Percentiles rank a stretch among this genome's conserved stretches.
Conservation (phyloP, 2,113 vertebrate genomes). For the Brachyhypopomus gauderio region DNA sequence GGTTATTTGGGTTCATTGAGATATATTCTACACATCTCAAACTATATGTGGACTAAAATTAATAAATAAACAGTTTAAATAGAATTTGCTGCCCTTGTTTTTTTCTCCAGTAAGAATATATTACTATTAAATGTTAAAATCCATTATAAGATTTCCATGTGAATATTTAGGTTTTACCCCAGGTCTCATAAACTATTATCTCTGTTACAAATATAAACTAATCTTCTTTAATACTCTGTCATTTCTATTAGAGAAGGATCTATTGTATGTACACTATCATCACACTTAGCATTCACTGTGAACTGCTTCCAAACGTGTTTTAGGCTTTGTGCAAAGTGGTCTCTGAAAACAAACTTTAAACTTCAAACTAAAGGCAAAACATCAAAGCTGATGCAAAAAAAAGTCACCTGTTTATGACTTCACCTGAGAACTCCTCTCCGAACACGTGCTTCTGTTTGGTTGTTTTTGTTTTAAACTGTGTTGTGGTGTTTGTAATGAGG, state of each 20-base stretch:
- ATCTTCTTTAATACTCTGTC: slow-evolving; percentile 35
- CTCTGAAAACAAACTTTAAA: slow-evolving; percentile 15
- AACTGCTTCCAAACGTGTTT: slow-evolving; percentile 35
- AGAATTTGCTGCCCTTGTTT: slow-evolving; percentile 2
- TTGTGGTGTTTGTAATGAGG: slow-evolving; percentile 27
- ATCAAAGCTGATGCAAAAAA: not conserved
- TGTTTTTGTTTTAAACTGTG: not conserved
- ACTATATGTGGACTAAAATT: slow-evolving; percentile 38
- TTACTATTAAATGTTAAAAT: slow-evolving; percentile 15
- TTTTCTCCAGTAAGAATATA: slow-evolving; percentile 31
- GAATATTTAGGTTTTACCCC: not conserved
- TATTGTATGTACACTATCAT: slow-evolving; percentile 51
- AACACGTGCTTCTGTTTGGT: not conserved
- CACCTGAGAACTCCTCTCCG: slow-evolving; percentile 27
- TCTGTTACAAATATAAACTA: slow-evolving; percentile 60
- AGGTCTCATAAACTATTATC: slow-evolving; percentile 41
- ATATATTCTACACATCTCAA: slow-evolving; percentile 35
- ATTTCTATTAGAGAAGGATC: slow-evolving; percentile 43
- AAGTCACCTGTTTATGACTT: slow-evolving; percentile 49
- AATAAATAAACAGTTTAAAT: slow-evolving; percentile 41
- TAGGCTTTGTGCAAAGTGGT: not conserved
- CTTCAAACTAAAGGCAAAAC: slow-evolving; percentile 1
- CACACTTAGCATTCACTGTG: slow-evolving; percentile 25
- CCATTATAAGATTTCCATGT: slow-evolving; percentile 2
- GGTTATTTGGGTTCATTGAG: slow-evolving; percentile 2